These are phyloP conservation scores for Chromoteleia sp. DNA, from an alignment of 2,888 invertebrate species.

Conservation along the genomic window DNA sequence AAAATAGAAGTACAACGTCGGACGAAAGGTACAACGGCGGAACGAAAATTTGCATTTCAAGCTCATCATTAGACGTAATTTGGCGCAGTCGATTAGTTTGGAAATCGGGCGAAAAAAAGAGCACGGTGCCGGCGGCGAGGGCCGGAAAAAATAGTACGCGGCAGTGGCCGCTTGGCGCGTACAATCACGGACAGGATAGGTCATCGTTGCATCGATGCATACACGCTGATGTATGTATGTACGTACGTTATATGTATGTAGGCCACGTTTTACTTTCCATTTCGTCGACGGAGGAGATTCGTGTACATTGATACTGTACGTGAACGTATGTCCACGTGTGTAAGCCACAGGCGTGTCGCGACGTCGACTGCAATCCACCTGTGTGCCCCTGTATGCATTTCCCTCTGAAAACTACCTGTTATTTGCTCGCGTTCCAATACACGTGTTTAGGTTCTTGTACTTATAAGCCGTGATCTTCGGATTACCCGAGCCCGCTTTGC, in stretches of 20 bases:
- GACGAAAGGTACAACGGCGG: no score
- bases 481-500: constrained; percentile 20
- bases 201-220: constrained; percentile 48
- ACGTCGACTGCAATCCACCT: constrained; percentile 59
- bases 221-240: constrained; percentile 33
- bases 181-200: constrained; percentile 39
- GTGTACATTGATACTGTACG: constrained; percentile 67
- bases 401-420: constrained; percentile 65
- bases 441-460: constrained; percentile 42
- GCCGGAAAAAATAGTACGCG: constrained; percentile 21
- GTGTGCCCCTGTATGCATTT: constrained; percentile 61
- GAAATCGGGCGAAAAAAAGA: constrained; percentile 31
- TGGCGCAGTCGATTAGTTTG: constrained; percentile 11
- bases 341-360: constrained; percentile 64
- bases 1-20: no score
- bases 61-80: constrained; percentile 8
- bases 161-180: constrained; percentile 19
- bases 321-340: constrained; percentile 66
- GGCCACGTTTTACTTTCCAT: constrained; percentile 70
- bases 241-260: constrained; percentile 59
- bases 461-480: constrained; percentile 34
- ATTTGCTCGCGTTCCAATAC: constrained; percentile 58
- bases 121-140: background rate
- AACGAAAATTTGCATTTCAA: background rate
- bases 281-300: constrained; percentile 69